Evolutionary conservation across 2,113 vertebrate genomes (phyloP).

Genomic region (Cavia aperea): DNA sequence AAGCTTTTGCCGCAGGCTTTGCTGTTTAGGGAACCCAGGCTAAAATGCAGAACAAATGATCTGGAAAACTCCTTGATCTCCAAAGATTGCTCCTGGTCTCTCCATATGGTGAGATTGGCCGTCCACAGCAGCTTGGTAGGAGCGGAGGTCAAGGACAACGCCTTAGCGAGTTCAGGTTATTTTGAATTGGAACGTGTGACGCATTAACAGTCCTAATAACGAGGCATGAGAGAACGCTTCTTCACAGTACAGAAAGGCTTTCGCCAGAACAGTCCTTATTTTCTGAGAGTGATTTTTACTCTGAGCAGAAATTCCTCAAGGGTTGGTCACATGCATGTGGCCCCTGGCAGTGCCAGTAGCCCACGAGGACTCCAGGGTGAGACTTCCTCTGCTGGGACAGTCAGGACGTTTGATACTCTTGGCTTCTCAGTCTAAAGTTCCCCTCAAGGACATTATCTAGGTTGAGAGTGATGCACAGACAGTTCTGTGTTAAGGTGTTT

Average conservation of each 20-base stretch:
- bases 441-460: not conserved
- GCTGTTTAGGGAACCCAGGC: not conserved
- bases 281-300: not conserved
- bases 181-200: not conserved
- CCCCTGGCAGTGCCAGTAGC: too few species aligned
- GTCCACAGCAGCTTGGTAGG: not conserved
- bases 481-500: not conserved
- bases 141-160: not conserved
- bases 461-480: too few species aligned
- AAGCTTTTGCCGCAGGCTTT: slow-evolving; percentile 30
- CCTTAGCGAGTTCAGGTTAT: not conserved
- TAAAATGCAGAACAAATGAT: slow-evolving; percentile 29
- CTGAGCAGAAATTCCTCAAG: not conserved
- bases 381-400: not conserved
- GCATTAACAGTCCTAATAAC: not conserved
- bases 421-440: not conserved
- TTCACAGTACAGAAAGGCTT: not conserved
- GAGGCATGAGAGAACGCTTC: not conserved
- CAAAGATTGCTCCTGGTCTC: not conserved
- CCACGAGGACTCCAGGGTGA: rapidly evolving
- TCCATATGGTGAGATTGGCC: not conserved
- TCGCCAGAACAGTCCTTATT: not conserved
- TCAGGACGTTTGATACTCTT: not conserved
- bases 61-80: slow-evolving; percentile 35
- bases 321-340: not conserved